phyloP scores from a whole-genome alignment of 2,888 invertebrate species.

The Coelinius sp. region DNA sequence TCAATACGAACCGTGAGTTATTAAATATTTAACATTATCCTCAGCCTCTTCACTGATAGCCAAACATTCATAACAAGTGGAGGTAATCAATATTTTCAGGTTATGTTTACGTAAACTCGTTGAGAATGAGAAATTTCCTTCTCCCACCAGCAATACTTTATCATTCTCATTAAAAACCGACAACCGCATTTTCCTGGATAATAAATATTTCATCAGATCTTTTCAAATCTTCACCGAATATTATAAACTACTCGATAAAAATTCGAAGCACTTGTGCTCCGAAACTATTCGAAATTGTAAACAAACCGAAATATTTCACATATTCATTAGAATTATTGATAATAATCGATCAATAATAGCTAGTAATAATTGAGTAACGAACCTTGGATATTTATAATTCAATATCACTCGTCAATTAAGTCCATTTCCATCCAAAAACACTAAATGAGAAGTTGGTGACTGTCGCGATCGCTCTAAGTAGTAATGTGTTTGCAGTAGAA shows the following conservation, averaged over 20 bases:
- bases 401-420: neutral
- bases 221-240: neutral
- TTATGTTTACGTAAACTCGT: conserved; percentile 64
- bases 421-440: neutral
- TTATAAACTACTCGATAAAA: neutral
- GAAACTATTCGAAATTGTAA: neutral
- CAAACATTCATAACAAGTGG: conserved; percentile 69
- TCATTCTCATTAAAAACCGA: conserved; percentile 58
- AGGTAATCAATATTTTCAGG: conserved; percentile 59
- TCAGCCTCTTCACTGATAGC: conserved; percentile 57
- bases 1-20: conserved; percentile 61
- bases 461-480: neutral
- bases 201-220: conserved; percentile 23
- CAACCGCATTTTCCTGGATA: conserved; percentile 54
- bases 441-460: neutral
- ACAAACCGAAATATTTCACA: neutral
- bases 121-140: conserved; percentile 74
- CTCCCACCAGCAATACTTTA: conserved; percentile 71
- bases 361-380: neutral
- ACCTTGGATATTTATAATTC: neutral
- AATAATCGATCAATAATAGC: neutral
- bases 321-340: neutral
- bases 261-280: neutral
- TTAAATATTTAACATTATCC: conserved; percentile 61
- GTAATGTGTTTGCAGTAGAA: neutral